A percentile compares a stretch with the other conserved stretches of the same genome.
These are phyloP conservation scores for Dynastes hyllus DNA, from an alignment of 2,888 invertebrate species.

Conservation along the genomic window DNA sequence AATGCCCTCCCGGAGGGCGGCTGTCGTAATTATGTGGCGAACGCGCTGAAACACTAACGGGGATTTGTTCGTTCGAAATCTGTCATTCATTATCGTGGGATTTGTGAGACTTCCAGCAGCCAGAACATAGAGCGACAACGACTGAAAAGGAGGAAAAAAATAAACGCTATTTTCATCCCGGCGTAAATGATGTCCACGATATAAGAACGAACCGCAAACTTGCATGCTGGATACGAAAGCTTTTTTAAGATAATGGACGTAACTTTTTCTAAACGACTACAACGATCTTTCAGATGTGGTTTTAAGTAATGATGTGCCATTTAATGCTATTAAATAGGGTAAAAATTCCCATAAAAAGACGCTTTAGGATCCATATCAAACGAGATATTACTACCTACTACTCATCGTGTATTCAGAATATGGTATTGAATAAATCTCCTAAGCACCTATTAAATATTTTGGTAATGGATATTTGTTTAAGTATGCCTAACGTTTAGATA, in stretches of 20 bases:
- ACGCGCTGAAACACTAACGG: slow-evolving; percentile 63
- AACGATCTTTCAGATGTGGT: too few species aligned
- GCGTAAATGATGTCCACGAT: slow-evolving; percentile 19
- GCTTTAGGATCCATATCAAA: too few species aligned
- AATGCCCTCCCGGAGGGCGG: slow-evolving; percentile 63
- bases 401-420: too few species aligned
- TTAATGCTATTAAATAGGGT: too few species aligned
- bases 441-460: too few species aligned
- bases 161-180: slow-evolving; percentile 22
- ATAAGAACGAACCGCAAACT: slow-evolving; percentile 17
- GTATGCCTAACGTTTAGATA: too few species aligned
- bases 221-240: background rate
- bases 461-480: too few species aligned
- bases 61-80: slow-evolving; percentile 64
- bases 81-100: slow-evolving; percentile 61
- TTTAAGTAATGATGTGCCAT: too few species aligned
- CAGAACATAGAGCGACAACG: slow-evolving; percentile 20
- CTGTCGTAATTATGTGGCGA: slow-evolving; percentile 67
- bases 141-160: slow-evolving; percentile 19
- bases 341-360: too few species aligned
- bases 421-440: too few species aligned
- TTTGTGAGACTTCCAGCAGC: slow-evolving; percentile 27
- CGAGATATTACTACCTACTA: too few species aligned
- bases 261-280: background rate
- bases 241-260: slow-evolving; percentile 5